A percentile compares a stretch with the other conserved stretches of the same genome.
These are phyloP conservation scores for Periphyllus acericola DNA, from an alignment of 2,888 invertebrate species.

Conservation along the genomic window DNA sequence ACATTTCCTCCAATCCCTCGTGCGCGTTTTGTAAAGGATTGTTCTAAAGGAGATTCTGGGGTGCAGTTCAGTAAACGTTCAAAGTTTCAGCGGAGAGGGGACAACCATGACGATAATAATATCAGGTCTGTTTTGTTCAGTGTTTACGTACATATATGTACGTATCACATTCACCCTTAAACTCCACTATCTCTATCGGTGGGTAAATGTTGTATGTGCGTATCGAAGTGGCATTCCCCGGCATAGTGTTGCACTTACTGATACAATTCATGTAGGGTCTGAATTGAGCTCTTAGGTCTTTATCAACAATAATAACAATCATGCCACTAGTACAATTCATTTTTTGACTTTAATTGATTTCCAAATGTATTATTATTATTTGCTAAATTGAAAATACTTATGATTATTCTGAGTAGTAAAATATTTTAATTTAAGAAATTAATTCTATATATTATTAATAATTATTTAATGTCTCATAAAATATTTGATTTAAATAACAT, in stretches of 20 bases:
- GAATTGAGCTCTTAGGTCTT: neutral
- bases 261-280: neutral
- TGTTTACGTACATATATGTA: neutral
- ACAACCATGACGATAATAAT: constrained; percentile 17
- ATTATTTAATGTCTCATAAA: too few relatives aligned
- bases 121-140: constrained; percentile 27
- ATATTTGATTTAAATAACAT: neutral
- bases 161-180: neutral
- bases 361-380: neutral
- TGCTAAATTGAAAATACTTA: too few relatives aligned
- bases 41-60: neutral
- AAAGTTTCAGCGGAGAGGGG: constrained; percentile 11
- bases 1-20: neutral
- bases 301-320: neutral
- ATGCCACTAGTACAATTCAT: neutral
- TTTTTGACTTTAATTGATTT: neutral
- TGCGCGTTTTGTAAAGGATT: neutral
- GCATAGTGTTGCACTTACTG: neutral
- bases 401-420: too few relatives aligned
- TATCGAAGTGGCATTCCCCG: neutral
- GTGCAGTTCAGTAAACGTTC: constrained; percentile 32
- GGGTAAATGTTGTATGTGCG: neutral
- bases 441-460: too few relatives aligned
- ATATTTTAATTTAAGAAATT: too few relatives aligned
- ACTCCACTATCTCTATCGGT: neutral